phyloP scores from a whole-genome alignment of 2,113 vertebrate species.

The Syrrhaptes paradoxus region DNA sequence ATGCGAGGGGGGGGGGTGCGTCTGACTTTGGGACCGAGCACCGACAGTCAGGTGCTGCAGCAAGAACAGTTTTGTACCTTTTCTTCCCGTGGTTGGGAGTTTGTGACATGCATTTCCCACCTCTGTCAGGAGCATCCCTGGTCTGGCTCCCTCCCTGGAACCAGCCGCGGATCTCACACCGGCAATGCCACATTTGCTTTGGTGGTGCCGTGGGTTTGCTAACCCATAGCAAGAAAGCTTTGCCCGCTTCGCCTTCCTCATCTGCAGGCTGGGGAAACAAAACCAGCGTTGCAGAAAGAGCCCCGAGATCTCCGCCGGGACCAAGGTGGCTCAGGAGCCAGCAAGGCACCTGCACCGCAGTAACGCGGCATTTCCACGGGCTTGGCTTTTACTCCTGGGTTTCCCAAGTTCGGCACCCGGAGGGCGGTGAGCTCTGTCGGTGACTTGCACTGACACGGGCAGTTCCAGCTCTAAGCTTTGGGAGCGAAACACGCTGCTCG shows the following conservation, averaged over 20 bases:
- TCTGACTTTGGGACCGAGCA: accelerated
- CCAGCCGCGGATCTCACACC: neutral
- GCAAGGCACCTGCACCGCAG: neutral
- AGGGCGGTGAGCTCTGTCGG: neutral
- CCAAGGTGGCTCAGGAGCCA: neutral
- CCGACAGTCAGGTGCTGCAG: neutral
- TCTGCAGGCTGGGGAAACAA: neutral
- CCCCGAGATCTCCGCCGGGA: neutral
- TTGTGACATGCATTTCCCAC: neutral
- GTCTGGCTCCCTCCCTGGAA: neutral
- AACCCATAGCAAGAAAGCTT: neutral
- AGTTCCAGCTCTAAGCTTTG: neutral
- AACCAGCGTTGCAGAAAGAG: neutral
- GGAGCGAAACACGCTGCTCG: neutral
- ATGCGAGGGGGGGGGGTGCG: neutral
- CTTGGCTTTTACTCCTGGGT: neutral
- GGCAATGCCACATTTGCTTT: neutral
- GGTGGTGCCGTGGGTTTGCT: too few species aligned
- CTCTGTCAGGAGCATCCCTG: neutral
- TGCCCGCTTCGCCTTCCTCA: neutral
- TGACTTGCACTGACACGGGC: neutral
- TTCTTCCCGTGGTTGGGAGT: neutral
- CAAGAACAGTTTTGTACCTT: neutral
- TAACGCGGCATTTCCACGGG: neutral
- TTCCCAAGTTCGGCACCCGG: neutral